Evolutionary conservation across 2,113 vertebrate genomes (phyloP).

Genomic region (Axis porcinus): DNA sequence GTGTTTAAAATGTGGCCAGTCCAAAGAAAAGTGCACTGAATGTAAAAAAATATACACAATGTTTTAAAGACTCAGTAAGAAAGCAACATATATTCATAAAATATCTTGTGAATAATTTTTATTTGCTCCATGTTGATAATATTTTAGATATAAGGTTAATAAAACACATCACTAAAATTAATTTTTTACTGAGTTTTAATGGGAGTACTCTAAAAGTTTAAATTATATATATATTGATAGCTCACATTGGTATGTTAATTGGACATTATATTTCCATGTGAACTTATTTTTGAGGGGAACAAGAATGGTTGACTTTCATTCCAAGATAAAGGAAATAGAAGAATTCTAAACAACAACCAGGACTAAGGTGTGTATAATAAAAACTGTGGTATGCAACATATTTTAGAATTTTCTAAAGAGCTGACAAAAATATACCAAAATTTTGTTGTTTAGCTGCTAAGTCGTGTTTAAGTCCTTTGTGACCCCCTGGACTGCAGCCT

Average conservation of each 20-base stretch:
- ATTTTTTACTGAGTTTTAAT: background rate
- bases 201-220: background rate
- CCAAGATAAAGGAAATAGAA: background rate
- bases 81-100: background rate
- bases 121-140: background rate
- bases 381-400: background rate
- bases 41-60: background rate
- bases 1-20: background rate
- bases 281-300: background rate
- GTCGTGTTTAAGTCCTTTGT: background rate
- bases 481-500: background rate
- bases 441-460: background rate
- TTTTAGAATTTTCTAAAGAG: background rate
- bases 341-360: background rate
- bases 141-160: slow-evolving; percentile 12
- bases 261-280: background rate
- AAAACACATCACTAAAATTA: background rate
- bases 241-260: background rate
- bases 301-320: background rate
- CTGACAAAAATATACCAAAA: background rate
- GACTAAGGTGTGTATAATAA: background rate
- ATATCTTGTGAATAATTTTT: background rate
- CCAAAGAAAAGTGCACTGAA: background rate
- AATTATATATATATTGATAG: background rate
- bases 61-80: background rate